Base-by-base conservation (phyloP, 2,113 vertebrate genomes). In the Salvator merianae region DNA sequence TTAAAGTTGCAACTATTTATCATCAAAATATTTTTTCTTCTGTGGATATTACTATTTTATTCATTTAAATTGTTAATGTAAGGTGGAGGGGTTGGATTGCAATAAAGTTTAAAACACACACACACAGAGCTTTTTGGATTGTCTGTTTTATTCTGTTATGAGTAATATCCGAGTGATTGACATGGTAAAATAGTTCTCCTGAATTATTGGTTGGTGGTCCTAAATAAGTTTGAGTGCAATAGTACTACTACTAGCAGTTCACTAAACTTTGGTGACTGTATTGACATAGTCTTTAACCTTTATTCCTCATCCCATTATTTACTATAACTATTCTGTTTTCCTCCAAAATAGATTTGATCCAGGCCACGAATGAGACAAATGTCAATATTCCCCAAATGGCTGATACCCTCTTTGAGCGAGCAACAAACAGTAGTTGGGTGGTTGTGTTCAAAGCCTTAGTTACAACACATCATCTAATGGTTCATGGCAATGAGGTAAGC, bases 341-440 rank as follows among this genome's bases (percentile, higher is more conserved):
- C 7, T 65, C 66, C 87, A 43, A 88, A 86, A 59, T 93, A 99
- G 98, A 99, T 95, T 95, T 99, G 94, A 99, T 99, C 96, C 98
- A 99, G 92, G 98, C 98, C 91, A 99, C 98, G 89, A 99, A 99
- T 79, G 98, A 99, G 96, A 99, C 98, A 94, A 99, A 99, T 7
- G 98, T 99, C 88, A 99, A 99, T 93, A 99, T 99, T 93, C 98
- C 98, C 88, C 98, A 99, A 91, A 97, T 99, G 97, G 98, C 98
- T 0, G 98, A 99, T 93, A 99, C 98, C 0, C 95, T 99, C 91
- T 99, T 99, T 91, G 98, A 99, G 91, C 93, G 98, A 93, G 98
- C 98, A 83, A 99, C 98, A 3, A 99, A 98, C 91, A 99, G 98
- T 92, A 99, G 98, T 96, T 99, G 98, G 98, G 98, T 99, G 93